Evolutionary conservation across 2,797 vertebrate species (phyloP).

Genomic region (Hozukius guyotensis): DNA sequence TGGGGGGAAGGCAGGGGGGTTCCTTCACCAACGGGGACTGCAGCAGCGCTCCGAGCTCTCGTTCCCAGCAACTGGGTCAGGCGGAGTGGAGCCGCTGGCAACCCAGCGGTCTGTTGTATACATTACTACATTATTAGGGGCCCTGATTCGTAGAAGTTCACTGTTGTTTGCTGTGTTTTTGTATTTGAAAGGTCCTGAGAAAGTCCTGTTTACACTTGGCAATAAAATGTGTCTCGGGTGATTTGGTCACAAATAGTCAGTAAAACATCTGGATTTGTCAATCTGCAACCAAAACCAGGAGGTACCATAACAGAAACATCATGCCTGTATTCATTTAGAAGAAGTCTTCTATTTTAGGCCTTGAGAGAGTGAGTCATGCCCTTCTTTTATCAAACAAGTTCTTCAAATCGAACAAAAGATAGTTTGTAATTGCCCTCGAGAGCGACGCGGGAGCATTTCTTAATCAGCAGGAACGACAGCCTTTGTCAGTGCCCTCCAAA

Average conservation of each 20-base stretch:
- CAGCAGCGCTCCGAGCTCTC: background rate
- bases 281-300: background rate
- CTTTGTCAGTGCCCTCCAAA: background rate
- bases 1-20: constrained; percentile 76
- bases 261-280: background rate
- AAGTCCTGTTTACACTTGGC: background rate
- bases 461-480: background rate
- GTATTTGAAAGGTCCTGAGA: background rate
- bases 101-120: background rate
- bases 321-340: background rate
- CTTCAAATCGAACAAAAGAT: background rate
- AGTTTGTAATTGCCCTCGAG: background rate
- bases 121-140: background rate
- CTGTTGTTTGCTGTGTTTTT: background rate
- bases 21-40: constrained; percentile 29
- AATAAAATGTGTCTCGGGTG: background rate
- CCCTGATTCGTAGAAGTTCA: background rate
- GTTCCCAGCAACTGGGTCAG: constrained; percentile 39
- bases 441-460: background rate
- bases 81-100: constrained; percentile 37
- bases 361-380: background rate
- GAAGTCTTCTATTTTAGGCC: background rate
- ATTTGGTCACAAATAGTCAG: background rate
- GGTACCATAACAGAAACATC: background rate
- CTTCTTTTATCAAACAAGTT: background rate